Conservation (phyloP, 1,140 invertebrate genomes). For the Hirudo medicinalis region DNA sequence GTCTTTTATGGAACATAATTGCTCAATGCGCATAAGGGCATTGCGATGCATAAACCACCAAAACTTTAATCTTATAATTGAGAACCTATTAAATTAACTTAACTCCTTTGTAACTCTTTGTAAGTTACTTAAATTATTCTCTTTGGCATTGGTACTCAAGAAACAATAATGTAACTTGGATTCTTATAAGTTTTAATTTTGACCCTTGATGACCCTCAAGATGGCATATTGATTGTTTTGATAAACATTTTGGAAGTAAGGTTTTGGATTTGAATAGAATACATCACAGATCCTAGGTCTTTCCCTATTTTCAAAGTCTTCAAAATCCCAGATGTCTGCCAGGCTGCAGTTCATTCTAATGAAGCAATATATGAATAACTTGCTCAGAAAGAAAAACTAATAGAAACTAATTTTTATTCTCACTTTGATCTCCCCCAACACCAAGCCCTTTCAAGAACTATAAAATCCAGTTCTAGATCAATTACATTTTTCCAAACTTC, state of each 20-base stretch:
- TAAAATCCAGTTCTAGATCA: constrained; percentile 37
- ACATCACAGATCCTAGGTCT: constrained; percentile 49
- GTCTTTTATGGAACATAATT: no score
- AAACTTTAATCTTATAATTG: no score
- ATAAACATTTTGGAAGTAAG: constrained; percentile 53
- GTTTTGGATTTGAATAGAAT: constrained; percentile 47
- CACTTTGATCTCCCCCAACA: constrained; percentile 29
- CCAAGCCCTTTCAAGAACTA: constrained; percentile 44
- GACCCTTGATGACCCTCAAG: neutral
- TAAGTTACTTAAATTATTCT: no score
- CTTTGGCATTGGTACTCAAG: no score
- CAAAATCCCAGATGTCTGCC: constrained; percentile 58
- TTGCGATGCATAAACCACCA: no score
- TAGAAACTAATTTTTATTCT: constrained; percentile 13
- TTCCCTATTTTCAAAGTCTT: constrained; percentile 44
- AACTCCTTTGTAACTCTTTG: no score
- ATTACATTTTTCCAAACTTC: constrained; percentile 39
- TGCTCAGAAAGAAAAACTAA: no score
- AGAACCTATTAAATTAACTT: no score
- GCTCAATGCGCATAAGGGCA: no score
- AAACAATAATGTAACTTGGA: no score
- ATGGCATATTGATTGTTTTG: constrained; percentile 38
- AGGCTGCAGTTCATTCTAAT: constrained; percentile 54
- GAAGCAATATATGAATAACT: neutral
- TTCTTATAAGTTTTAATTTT: neutral